Conservation (phyloP, 2,113 vertebrate genomes). For the Sapajus apella region DNA sequence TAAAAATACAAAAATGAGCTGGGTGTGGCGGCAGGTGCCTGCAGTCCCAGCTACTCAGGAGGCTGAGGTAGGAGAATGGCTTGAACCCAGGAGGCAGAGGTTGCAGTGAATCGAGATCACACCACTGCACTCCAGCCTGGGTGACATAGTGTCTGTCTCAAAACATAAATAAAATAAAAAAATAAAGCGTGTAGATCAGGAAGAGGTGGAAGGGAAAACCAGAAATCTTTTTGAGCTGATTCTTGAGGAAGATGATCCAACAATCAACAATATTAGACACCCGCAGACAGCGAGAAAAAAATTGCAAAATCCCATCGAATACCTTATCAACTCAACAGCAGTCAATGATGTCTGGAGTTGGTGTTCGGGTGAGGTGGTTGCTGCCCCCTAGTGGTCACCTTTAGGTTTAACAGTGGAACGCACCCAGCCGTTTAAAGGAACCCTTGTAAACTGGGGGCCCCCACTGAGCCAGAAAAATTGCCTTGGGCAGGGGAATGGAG, state of each 20-base stretch:
- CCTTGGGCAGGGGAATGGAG: background rate
- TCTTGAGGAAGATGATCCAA: background rate
- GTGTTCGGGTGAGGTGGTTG: background rate
- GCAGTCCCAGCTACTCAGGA: background rate
- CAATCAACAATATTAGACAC: background rate
- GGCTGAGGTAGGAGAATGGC: background rate
- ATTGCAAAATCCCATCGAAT: background rate
- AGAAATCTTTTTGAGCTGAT: background rate
- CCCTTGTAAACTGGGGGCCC: background rate
- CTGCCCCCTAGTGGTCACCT: background rate
- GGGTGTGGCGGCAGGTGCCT: rapidly evolving
- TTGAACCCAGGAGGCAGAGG: background rate
- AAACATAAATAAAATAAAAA: background rate
- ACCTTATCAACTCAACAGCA: background rate
- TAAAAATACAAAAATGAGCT: background rate
- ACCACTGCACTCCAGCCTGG: background rate
- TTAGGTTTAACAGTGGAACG: background rate
- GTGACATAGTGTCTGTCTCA: background rate
- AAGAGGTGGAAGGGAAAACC: background rate
- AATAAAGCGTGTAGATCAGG: too few species aligned
- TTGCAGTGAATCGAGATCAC: background rate
- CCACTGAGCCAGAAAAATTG: too few species aligned
- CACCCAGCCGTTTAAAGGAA: rapidly evolving
- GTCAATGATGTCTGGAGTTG: too few species aligned
- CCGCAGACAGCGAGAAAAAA: too few species aligned